Evolutionary conservation across 2,888 invertebrate species (phyloP).

Genomic region (Latrodectus hesperus): DNA sequence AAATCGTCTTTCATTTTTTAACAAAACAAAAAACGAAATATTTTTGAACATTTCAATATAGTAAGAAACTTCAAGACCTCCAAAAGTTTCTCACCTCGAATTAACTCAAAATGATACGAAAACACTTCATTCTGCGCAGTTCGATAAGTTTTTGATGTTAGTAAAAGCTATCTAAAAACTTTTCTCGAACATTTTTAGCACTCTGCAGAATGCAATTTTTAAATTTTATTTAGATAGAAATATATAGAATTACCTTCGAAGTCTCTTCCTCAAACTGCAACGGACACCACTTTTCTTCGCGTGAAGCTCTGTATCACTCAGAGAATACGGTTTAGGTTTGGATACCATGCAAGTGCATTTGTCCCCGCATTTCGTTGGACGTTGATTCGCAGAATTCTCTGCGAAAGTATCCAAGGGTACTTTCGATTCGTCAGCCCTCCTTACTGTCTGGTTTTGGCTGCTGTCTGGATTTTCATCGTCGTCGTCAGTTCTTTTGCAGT

Average conservation of each 20-base stretch:
- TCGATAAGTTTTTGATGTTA: too few species aligned
- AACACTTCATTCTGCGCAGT: too few species aligned
- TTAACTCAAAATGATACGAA: too few species aligned
- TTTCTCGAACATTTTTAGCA: too few species aligned
- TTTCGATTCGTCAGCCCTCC: constrained; percentile 10
- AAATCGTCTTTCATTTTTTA: too few species aligned
- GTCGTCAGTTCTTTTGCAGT: constrained; percentile 48
- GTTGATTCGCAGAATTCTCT: not conserved
- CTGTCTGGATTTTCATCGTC: constrained; percentile 49
- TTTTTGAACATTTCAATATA: too few species aligned
- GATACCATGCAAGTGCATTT: constrained; percentile 2
- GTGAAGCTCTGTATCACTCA: constrained; percentile 55
- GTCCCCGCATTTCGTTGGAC: constrained; percentile 7
- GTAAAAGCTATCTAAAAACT: too few species aligned
- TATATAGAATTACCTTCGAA: constrained; percentile 34
- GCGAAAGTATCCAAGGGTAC: constrained; percentile 9
- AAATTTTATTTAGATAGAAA: not conserved
- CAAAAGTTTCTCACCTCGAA: too few species aligned
- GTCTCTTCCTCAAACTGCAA: constrained; percentile 45
- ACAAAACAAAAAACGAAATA: too few species aligned
- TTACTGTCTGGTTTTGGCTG: constrained; percentile 40
- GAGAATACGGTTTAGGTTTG: constrained; percentile 36
- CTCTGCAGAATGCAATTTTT: too few species aligned
- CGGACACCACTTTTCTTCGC: constrained; percentile 38
- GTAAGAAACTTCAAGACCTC: too few species aligned